Conservation (phyloP, 2,888 invertebrate genomes). For the Harpagoxenus sublaevis region DNA sequence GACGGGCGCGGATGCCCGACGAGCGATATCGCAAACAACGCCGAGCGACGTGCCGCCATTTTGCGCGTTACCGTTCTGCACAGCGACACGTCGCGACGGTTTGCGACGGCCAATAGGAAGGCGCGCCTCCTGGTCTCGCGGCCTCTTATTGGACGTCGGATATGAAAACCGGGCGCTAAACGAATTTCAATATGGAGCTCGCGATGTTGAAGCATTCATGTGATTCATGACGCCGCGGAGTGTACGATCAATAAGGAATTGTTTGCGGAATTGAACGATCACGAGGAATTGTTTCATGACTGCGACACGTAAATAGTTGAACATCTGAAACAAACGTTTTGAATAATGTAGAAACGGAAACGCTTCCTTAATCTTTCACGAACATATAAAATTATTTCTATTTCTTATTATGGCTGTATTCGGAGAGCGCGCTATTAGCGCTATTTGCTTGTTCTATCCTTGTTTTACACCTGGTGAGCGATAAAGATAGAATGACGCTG, state of each 20-base stretch:
- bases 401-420: neutral
- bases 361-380: no score
- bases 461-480: no score
- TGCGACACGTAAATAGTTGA: neutral
- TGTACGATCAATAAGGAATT: neutral
- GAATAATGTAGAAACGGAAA: neutral
- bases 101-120: neutral
- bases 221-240: neutral
- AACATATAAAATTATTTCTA: neutral
- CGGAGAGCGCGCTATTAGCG: no score
- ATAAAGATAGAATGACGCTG: no score
- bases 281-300: conserved; percentile 4
- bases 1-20: conserved; percentile 14
- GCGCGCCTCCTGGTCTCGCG: neutral
- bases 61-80: neutral
- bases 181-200: neutral
- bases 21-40: conserved; percentile 42
- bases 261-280: no score
- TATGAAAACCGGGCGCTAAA: neutral
- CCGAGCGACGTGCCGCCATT: conserved; percentile 59
- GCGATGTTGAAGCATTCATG: neutral
- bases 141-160: neutral
- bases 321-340: neutral
- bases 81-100: neutral
- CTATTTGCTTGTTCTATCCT: no score